phyloP scores from a whole-genome alignment of 2,113 vertebrate genomes.

The Halichoerus grypus region DNA sequence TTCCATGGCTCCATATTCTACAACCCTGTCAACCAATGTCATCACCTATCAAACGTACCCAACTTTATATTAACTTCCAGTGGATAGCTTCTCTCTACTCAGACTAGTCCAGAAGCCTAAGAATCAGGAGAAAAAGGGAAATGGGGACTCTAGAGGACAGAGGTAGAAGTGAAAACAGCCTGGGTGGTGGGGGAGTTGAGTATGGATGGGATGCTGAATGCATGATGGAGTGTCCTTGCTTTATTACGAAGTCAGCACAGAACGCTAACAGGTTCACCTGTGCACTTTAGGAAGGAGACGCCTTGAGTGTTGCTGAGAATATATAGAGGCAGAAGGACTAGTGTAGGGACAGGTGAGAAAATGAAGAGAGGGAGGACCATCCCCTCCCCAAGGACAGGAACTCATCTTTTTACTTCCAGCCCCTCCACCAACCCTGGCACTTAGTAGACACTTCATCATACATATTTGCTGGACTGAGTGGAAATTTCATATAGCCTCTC shows the following conservation, averaged over 20 bases:
- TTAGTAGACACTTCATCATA: neutral
- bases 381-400: rapidly evolving
- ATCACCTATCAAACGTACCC: neutral
- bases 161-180: neutral
- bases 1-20: neutral
- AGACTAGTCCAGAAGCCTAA: neutral
- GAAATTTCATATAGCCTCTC: neutral
- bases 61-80: neutral
- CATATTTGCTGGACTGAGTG: neutral
- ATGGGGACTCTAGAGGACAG: neutral
- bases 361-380: neutral
- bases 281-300: neutral
- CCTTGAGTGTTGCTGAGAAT: neutral
- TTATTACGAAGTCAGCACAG: neutral
- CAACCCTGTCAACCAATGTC: neutral
- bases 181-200: neutral
- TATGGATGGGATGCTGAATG: neutral
- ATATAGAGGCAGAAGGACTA: neutral
- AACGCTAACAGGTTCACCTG: neutral
- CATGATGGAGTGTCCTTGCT: neutral
- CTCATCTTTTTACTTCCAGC: neutral
- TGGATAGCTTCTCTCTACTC: neutral
- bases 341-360: neutral
- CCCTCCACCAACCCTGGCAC: neutral
- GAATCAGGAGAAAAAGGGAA: neutral